Evolutionary conservation across 1,140 invertebrate species (phyloP).

Genomic region (Drosophila navojoa): DNA sequence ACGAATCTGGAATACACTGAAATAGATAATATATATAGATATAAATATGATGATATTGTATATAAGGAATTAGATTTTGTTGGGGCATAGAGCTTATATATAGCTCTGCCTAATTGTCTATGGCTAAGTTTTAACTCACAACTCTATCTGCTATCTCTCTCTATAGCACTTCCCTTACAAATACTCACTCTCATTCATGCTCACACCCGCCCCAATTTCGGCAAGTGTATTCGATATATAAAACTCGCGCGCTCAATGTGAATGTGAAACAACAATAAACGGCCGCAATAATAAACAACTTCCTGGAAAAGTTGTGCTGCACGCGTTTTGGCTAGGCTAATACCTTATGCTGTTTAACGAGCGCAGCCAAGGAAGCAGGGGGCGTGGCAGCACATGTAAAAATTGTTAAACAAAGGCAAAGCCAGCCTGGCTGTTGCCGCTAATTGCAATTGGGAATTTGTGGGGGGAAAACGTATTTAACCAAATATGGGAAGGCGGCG

Average conservation of each 20-base stretch:
- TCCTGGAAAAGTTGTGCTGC: constrained; percentile 70
- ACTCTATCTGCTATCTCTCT: no score
- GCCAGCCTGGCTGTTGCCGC: constrained; percentile 17
- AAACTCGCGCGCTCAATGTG: constrained; percentile 49
- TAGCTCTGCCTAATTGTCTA: no score
- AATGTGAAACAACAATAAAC: constrained; percentile 50
- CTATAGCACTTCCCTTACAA: no score
- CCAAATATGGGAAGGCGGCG: constrained; percentile 52
- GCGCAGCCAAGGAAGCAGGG: not conserved
- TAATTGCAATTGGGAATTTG: constrained; percentile 42
- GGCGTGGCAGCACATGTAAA: constrained; percentile 34
- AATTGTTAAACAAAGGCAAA: constrained; percentile 50
- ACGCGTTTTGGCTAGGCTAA: constrained; percentile 36
- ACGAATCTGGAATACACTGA: constrained; percentile 14
- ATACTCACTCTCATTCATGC: no score
- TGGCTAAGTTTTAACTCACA: no score
- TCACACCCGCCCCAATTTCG: not conserved
- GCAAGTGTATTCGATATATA: constrained; percentile 47
- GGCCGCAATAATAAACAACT: constrained; percentile 62
- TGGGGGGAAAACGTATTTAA: constrained; percentile 41
- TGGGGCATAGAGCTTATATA: no score
- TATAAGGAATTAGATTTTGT: no score
- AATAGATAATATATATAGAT: no score
- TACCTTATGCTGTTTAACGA: constrained; percentile 50
- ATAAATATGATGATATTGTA: no score